phyloP scores from a whole-genome alignment of 2,797 vertebrate species.

The Malurus leucopterus region DNA sequence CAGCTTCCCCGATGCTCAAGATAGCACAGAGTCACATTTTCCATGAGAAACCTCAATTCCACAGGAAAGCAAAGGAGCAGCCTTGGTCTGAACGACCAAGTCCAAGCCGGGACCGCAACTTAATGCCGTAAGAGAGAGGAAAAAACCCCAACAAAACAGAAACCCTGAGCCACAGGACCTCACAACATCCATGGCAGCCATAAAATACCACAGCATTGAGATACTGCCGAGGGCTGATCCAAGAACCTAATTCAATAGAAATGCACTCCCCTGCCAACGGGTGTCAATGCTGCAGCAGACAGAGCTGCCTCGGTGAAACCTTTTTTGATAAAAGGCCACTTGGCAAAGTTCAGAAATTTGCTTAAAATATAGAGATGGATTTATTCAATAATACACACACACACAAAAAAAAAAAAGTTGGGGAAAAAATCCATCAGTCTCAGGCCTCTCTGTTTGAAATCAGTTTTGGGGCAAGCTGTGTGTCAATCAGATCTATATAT shows the following conservation, averaged over 20 bases:
- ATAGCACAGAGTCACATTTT: conserved; percentile 69
- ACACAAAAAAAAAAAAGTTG: too few species aligned
- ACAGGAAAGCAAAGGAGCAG: conserved; percentile 67
- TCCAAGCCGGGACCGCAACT: conserved; percentile 57
- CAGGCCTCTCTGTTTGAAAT: background rate
- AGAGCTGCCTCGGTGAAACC: conserved; percentile 29
- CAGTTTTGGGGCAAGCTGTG: background rate
- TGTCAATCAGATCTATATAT: background rate
- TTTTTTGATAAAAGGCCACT: conserved; percentile 46
- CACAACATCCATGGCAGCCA: conserved; percentile 53
- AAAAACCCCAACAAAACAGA: conserved; percentile 29
- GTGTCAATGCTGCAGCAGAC: conserved; percentile 33
- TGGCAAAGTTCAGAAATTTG: conserved; percentile 18
- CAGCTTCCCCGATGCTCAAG: conserved; percentile 50
- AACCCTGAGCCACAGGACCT: conserved; percentile 42
- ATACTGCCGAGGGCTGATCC: conserved; percentile 44
- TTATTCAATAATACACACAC: background rate
- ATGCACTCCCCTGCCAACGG: conserved; percentile 30
- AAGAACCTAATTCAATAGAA: conserved; percentile 65
- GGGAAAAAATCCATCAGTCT: background rate
- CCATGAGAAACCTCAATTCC: conserved; percentile 75
- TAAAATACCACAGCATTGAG: conserved; percentile 52
- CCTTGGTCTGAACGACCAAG: conserved; percentile 56
- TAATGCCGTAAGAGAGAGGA: conserved; percentile 36
- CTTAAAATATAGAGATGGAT: conserved; percentile 14